Evolutionary conservation across 2,797 vertebrate species (phyloP), one percentile per base, ranked within the genome.

Genomic region (Phataginus tetradactyla): DNA sequence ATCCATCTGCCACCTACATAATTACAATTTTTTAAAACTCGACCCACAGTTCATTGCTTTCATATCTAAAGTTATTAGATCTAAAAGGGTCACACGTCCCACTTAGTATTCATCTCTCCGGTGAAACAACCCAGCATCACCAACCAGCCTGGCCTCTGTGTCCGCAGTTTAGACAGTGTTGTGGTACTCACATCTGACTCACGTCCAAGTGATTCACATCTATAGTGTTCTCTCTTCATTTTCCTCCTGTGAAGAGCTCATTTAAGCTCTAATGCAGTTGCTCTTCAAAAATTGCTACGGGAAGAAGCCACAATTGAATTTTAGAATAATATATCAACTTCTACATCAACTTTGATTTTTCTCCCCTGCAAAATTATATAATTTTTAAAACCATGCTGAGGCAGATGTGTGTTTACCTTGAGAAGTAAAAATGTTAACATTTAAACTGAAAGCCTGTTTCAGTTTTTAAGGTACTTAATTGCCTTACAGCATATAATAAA

Each of bases 391-490:
- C 97, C 63, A 34, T 39, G 8, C 85, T 11, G 96, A 97, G 96
- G 98, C 98, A 95, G 83, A 93, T 92, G 90, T 85, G 92, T 96
- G 93, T 97, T 98, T 98, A 97, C 97, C 97, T 66, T 69, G 95
- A 85, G 95, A 90, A 97, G 97, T 61, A 90, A 97, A 98, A 98
- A 98, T 78, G 88, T 98, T 96, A 97, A 97, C 96, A 45, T 96
- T 98, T 95, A 95, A 83, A 97, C 95, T 97, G 89, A 98, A 98
- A 97, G 92, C 95, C 96, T 96, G 80, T 86, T 98, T 97, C 90
- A 13, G 69, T 89, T 98, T 45, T 97, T 79, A 97, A 98, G 96
- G 97, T 96, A 63, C 93, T 97, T 98, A 98, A 98, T 98, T 98
- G 97, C 96, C 94, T 98, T 93, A 23, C 74, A 96, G 97, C 97